Evolutionary conservation across 2,888 invertebrate genomes (phyloP).

Genomic region (Mimumesa dahlbomi): DNA sequence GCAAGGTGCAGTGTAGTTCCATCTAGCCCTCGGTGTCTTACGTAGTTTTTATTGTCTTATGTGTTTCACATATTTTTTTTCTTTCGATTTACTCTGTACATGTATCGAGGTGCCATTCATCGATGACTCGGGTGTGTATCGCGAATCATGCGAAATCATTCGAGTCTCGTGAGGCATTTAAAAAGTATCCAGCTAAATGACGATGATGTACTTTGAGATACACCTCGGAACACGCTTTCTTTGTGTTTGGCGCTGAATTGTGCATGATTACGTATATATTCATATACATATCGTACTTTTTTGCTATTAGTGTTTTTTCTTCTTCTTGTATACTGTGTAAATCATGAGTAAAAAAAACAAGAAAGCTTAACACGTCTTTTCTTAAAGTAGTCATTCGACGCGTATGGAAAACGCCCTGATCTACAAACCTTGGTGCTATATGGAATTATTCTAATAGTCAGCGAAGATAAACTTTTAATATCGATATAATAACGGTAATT

Average conservation of each 20-base stretch:
- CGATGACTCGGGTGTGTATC: not conserved
- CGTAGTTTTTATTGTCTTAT: constrained; percentile 74
- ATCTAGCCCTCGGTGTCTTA: constrained; percentile 80
- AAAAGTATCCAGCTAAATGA: not conserved
- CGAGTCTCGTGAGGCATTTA: not conserved
- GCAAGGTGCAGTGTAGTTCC: constrained; percentile 86
- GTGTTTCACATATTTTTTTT: constrained; percentile 46
- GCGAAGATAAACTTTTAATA: constrained; percentile 71
- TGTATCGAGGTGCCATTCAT: constrained; percentile 12
- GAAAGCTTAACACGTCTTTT: constrained; percentile 67
- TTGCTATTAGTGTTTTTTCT: constrained; percentile 58
- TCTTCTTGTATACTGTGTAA: constrained; percentile 55
- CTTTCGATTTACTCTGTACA: constrained; percentile 21
- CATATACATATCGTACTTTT: constrained; percentile 39
- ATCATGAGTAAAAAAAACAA: constrained; percentile 43
- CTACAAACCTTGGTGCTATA: constrained; percentile 79
- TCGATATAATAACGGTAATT: constrained; percentile 64
- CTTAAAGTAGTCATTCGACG: constrained; percentile 71
- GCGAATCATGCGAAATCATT: not conserved
- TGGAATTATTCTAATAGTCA: constrained; percentile 79
- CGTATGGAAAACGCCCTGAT: constrained; percentile 72
- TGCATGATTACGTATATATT: constrained; percentile 55
- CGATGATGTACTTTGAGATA: constrained; percentile 24
- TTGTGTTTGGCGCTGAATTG: constrained; percentile 59
- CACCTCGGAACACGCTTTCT: constrained; percentile 56